Evolutionary conservation across 1,140 invertebrate genomes (phyloP), one percentile per base, ranked within the genome.

Genomic region (Heliconius hermathena): DNA sequence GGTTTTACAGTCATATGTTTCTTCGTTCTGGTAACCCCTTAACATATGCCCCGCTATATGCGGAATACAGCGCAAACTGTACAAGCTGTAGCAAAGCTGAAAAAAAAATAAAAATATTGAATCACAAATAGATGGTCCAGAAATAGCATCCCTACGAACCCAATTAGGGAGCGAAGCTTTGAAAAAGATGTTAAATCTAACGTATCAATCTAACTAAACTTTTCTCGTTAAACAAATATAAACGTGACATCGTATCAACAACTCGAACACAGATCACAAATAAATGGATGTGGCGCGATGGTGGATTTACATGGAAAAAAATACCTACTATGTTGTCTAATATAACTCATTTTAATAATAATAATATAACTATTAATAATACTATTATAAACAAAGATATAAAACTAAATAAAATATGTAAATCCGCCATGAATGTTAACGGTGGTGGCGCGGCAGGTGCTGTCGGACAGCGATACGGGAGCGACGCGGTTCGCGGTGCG

Each of bases 381-480:
- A n/a, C 52, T n/a, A 54, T 54, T n/a, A 8, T n/a, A 60, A 26
- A 60, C 26, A 60, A 60, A 60, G 6, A 60, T 22, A 11, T 60
- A 60, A 9, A 11, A 60, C 2, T 60, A 22, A 60, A 60, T 60
- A 66, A 66, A 29, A 29, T 66, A 29, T 66, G 60, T 66, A 66
- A 72, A 72, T 72, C 71, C 72, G 60, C 66, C 36, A 74, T 81
- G 66, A 77, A 83, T 73, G 80, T 77, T 83, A 81, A 82, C 84
- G 79, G 60, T 86, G 81, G 84, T 83, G 85, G 82, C 80, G 80
- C 85, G 87, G 81, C 91, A 94, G 93, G 93, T 93, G 90, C 90
- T 94, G 89, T 93, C 92, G 73, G 93, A 94, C 89, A 93, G 91
- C 81, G 93, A 94, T 82, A 93, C 93, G 41, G 92, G 90, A 83